Evolutionary conservation across 2,113 vertebrate species (phyloP), one percentile per base, ranked within the genome.

Genomic region (Chiloscyllium plagiosum): DNA sequence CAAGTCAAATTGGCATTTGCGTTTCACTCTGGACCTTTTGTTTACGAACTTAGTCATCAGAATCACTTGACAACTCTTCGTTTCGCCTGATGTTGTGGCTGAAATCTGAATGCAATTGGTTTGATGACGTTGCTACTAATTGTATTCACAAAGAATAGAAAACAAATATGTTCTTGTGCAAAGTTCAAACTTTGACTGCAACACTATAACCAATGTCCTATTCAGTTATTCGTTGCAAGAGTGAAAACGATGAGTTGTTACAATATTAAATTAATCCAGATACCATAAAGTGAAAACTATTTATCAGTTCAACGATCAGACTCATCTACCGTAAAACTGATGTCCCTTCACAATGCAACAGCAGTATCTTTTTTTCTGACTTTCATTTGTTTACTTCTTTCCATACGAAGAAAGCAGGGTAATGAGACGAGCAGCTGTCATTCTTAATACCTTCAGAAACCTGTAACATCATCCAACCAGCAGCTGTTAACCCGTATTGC

Each of bases 401-500:
- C 33, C 42, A 52, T 15, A 95, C 0, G 69, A 52, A 95, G 70
- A 70, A 72, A n/a, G 69, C 68, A 95, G 94, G 94, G 72, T 95
- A 95, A 72, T 76, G 94, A 72, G 94, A 95, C 22, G 47, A 72
- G 69, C 94, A 95, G 68, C 94, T 95, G 94, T 72, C 94, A 95
- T 24, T 76, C 69, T 72, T 95, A 80, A 78, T 76, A 96, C 69
- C 86, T 89, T 66, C 89, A 90, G 96, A 94, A 97, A 97, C 97
- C 97, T 97, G 97, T 97, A 97, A 97, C 97, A 97, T 97, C 97
- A 97, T 95, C 97, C 97, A 97, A 96, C 96, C 97, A 97, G 97
- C 98, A 98, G 98, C 97, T 98, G 97, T 96, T 96, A 96, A 95
- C 97, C 98, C 97, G 97, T 97, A 98, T 98, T 96, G 96, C 24